These are phyloP conservation scores for Delia radicum DNA, from an alignment of 1,140 invertebrate species.

Conservation along the genomic window DNA sequence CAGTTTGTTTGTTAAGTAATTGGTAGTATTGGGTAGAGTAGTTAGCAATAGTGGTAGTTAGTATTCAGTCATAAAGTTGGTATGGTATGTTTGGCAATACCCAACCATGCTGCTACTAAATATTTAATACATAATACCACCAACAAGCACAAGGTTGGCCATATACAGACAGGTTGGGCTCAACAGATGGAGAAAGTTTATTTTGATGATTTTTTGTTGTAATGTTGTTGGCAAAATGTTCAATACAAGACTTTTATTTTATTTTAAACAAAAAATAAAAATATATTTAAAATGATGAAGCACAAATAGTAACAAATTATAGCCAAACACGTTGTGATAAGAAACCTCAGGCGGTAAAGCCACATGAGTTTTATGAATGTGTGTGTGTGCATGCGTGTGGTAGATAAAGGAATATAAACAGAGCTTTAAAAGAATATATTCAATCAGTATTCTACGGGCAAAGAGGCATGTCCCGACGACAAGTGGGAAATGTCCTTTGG, in stretches of 20 bases:
- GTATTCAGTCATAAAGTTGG: not conserved
- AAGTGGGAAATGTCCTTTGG: no score
- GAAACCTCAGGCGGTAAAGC: not conserved
- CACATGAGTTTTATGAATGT: not conserved
- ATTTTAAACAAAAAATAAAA: not conserved
- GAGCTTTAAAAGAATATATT: not conserved
- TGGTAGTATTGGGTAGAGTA: no score
- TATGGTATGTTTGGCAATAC: not conserved
- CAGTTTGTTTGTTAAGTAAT: not conserved
- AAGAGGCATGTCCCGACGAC: no score
- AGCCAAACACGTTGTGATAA: not conserved
- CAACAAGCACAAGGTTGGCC: not conserved
- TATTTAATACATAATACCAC: not conserved
- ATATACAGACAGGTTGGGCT: not conserved
- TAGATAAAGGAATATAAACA: not conserved
- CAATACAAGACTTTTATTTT: not conserved
- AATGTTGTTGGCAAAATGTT: not conserved
- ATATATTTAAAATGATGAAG: not conserved
- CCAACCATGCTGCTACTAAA: not conserved
- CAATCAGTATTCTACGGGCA: no score
- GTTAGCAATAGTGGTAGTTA: no score
- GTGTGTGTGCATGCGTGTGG: not conserved
- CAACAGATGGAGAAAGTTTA: conserved; percentile 1
- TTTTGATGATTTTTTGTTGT: not conserved
- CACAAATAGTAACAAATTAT: not conserved